Evolutionary conservation across 2,113 vertebrate species (phyloP).

Genomic region (Periophthalmus modestus): DNA sequence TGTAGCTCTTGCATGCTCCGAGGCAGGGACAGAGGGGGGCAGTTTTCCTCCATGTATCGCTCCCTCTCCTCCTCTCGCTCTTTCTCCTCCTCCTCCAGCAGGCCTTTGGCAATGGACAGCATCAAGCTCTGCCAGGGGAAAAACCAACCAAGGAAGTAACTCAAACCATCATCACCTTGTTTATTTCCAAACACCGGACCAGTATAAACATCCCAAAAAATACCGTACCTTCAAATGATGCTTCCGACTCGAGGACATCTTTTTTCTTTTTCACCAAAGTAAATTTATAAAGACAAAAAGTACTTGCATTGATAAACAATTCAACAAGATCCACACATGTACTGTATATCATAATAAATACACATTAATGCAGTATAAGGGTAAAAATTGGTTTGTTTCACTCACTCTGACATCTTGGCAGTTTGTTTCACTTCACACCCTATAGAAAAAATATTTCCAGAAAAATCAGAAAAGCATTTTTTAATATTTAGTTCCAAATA

Average conservation of each 20-base stretch:
- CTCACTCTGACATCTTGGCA: slow-evolving; percentile 77
- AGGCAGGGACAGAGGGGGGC: slow-evolving; percentile 81
- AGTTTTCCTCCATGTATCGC: slow-evolving; percentile 85
- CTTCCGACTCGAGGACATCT: slow-evolving; percentile 89
- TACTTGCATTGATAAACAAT: background rate
- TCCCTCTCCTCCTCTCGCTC: slow-evolving; percentile 81
- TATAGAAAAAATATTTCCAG: slow-evolving; percentile 22
- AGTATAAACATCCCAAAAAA: background rate
- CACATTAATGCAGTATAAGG: background rate
- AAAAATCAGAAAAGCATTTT: background rate
- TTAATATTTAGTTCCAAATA: background rate
- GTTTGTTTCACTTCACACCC: slow-evolving; percentile 44
- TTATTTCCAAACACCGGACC: background rate
- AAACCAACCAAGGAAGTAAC: background rate
- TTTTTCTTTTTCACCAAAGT: slow-evolving; percentile 74
- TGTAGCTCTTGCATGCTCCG: slow-evolving; percentile 85
- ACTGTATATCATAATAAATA: background rate
- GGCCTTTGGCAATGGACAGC: slow-evolving; percentile 88
- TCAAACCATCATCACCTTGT: background rate
- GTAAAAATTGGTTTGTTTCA: slow-evolving; percentile 1
- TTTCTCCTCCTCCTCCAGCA: slow-evolving; percentile 85
- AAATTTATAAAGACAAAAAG: background rate
- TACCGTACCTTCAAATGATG: slow-evolving; percentile 90
- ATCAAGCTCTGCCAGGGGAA: slow-evolving; percentile 86
- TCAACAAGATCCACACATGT: background rate